Conservation (phyloP, 2,113 vertebrate species). For the Bombycilla garrulus region DNA sequence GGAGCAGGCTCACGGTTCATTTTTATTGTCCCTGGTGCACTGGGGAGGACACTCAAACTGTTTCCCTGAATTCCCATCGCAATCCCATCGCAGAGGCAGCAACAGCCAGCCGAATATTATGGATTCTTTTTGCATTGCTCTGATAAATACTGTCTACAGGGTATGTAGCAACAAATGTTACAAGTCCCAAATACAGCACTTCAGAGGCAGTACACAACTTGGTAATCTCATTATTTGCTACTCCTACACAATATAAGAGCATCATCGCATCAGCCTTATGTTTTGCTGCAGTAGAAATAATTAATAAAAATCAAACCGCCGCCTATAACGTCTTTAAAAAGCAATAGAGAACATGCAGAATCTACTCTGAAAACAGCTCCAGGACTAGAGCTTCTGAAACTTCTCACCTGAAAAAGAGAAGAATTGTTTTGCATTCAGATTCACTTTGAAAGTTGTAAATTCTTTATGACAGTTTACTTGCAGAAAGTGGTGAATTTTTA, state of each 20-base stretch:
- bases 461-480: constrained; percentile 18
- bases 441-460: constrained; percentile 31
- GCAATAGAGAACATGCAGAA: background rate
- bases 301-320: constrained; percentile 63
- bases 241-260: constrained; percentile 26
- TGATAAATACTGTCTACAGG: constrained; percentile 42
- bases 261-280: constrained; percentile 44
- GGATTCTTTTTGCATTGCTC: constrained; percentile 7
- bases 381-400: background rate
- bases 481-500: constrained; percentile 28
- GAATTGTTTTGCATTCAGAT: background rate
- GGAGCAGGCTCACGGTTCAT: background rate
- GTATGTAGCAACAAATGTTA: constrained; percentile 27
- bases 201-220: background rate
- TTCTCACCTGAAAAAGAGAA: constrained; percentile 22
- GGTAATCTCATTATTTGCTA: constrained; percentile 54
- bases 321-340: constrained; percentile 54
- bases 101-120: background rate
- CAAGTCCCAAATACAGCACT: constrained; percentile 13
- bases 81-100: background rate
- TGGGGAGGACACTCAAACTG: background rate
- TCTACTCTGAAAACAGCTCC: background rate
- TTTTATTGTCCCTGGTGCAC: background rate
- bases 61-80: background rate
- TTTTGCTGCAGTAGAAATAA: constrained; percentile 40